These are phyloP conservation scores for Pediacus dermestoides DNA, from an alignment of 2,888 invertebrate species.

Conservation along the genomic window DNA sequence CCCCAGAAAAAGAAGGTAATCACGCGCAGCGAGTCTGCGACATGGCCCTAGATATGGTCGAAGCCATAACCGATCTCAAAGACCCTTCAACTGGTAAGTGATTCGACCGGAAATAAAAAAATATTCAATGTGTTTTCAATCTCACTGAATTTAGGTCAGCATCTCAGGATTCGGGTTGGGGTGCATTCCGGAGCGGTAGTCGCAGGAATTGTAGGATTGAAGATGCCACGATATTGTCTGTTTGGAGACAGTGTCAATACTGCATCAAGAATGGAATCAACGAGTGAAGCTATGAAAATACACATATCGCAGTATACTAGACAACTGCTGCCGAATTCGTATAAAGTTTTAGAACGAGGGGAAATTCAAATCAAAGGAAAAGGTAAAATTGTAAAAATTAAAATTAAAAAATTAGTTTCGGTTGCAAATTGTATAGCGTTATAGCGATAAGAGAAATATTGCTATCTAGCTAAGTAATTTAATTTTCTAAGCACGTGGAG, in stretches of 20 bases:
- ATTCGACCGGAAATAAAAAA: neutral
- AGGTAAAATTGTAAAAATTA: no score
- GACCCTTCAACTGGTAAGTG: conserved; percentile 83
- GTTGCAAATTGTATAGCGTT: no score
- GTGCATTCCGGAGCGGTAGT: conserved; percentile 90
- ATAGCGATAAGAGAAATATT: no score
- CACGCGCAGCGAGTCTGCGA: conserved; percentile 91
- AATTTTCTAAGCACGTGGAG: no score
- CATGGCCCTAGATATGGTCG: conserved; percentile 96
- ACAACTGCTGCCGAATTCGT: conserved; percentile 69
- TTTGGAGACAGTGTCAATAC: conserved; percentile 92
- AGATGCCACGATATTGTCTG: conserved; percentile 86
- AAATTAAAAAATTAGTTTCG: no score
- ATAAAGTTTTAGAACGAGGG: conserved; percentile 73
- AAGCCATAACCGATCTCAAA: conserved; percentile 84
- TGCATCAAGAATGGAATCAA: conserved; percentile 90
- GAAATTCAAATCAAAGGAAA: conserved; percentile 89
- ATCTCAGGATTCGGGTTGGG: conserved; percentile 79
- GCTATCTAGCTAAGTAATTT: no score
- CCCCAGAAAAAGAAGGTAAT: conserved; percentile 83
- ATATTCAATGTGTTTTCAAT: no score
- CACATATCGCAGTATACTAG: conserved; percentile 90
- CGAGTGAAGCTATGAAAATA: conserved; percentile 88
- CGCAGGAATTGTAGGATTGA: conserved; percentile 89
- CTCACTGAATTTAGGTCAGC: conserved; percentile 66